phyloP scores from a whole-genome alignment of 2,888 invertebrate genomes.

The Polyploca ridens region DNA sequence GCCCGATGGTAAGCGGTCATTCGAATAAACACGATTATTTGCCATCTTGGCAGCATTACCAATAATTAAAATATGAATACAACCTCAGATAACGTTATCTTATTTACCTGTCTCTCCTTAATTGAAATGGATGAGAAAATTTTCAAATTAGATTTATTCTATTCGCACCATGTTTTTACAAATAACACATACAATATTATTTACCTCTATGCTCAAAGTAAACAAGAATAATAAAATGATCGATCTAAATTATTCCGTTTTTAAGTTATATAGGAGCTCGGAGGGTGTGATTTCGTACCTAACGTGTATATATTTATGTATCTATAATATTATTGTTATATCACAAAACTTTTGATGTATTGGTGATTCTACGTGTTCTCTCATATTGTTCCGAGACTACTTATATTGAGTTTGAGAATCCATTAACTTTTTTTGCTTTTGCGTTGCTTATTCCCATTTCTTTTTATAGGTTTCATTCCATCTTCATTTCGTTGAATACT shows the following conservation, averaged over 20 bases:
- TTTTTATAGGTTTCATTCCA: too few relatives aligned
- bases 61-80: background rate
- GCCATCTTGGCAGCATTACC: background rate
- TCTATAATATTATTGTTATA: background rate
- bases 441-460: too few relatives aligned
- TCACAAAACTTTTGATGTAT: too few relatives aligned
- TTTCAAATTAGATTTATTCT: background rate
- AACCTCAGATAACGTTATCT: background rate
- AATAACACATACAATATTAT: too few relatives aligned
- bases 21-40: background rate
- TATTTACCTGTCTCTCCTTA: background rate
- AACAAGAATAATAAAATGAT: background rate
- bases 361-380: too few relatives aligned
- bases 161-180: background rate
- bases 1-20: too few relatives aligned
- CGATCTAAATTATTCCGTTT: background rate
- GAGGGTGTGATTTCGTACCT: background rate
- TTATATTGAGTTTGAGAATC: too few relatives aligned
- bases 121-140: background rate
- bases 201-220: too few relatives aligned
- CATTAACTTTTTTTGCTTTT: too few relatives aligned
- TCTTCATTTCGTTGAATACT: background rate
- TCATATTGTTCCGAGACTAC: too few relatives aligned
- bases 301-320: background rate
- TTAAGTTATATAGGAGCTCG: background rate